These are phyloP conservation scores for Rhineura floridana DNA, from an alignment of 2,113 vertebrate genomes.

Conservation along the genomic window DNA sequence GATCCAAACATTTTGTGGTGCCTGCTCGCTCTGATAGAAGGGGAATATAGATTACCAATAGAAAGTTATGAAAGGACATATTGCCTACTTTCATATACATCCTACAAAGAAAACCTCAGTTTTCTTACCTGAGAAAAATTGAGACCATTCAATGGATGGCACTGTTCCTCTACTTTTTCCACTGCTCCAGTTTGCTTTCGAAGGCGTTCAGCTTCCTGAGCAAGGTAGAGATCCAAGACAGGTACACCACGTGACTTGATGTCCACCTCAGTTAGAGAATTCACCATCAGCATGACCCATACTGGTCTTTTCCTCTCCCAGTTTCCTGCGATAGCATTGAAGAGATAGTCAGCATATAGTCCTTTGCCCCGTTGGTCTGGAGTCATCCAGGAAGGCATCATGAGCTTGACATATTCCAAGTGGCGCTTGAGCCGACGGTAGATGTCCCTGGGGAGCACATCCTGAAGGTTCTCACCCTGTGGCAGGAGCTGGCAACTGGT, in stretches of 20 bases:
- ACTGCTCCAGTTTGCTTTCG: constrained; percentile 87
- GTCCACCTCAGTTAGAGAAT: constrained; percentile 86
- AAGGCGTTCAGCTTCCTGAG: constrained; percentile 88
- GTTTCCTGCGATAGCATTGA: constrained; percentile 90
- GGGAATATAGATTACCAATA: neutral
- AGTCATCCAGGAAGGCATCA: constrained; percentile 92
- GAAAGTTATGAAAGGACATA: neutral
- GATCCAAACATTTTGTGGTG: neutral
- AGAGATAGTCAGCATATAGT: constrained; percentile 89
- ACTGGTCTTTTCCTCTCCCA: constrained; percentile 89
- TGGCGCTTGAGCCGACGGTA: constrained; percentile 84
- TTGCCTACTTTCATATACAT: neutral
- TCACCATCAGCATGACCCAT: constrained; percentile 94
- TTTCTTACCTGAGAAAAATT: constrained; percentile 89
- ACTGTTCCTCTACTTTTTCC: constrained; percentile 92
- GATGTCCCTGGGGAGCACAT: constrained; percentile 85
- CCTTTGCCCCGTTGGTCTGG: constrained; percentile 87
- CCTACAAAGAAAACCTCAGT: neutral
- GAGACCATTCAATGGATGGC: constrained; percentile 88
- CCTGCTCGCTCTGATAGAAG: neutral
- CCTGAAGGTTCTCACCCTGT: constrained; percentile 86
- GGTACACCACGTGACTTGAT: constrained; percentile 86
- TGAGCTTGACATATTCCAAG: constrained; percentile 88
- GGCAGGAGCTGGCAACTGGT: constrained; percentile 88
- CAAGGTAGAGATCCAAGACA: constrained; percentile 87